Base-by-base conservation (phyloP, 2,888 invertebrate genomes). In the Tridacna crocea region DNA sequence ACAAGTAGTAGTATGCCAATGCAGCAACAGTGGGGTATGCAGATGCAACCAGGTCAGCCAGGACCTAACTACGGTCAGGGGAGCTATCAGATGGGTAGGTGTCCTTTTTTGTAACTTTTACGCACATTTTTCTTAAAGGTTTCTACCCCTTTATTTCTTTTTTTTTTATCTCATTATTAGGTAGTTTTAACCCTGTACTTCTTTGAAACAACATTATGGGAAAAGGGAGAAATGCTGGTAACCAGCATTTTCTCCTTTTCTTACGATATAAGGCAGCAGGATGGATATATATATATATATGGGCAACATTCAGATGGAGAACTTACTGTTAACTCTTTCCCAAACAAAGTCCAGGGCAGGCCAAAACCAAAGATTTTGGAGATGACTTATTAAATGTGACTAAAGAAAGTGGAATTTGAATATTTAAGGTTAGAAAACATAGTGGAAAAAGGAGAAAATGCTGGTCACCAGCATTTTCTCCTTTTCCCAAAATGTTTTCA, bases 11-110 rank as follows among this genome's bases (percentile, higher is more conserved):
- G 87, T 65, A 88, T 89, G 88, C 87, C 89, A 27, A 84, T 90
- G 82, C 89, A 91, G 79, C 91, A 91, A 73, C 87, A 79, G 61
- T 84, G 82, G 82, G 83, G 82, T 17, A 84, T 91, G 73, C 90
- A 89, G 80, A 90, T 92, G 88, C 91, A 91, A 83, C 92, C 92
- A 10, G 91, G 91, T 82, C 91, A 90, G 84, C 90, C 84, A 11
- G 81, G 81, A 65, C 79, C 84, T 22, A 81, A 75, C 65, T 84
- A 84, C 72, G 84, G 84, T 10, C 84, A 84, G 70, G 84, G 84
- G 26, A 76, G 79, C 55, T 84, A 84, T 72, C 84, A 90, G 87
- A 85, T 90, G 89, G 87, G 88, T 88, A 75, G 68, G 88, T 75
- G 79, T 63, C 83, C 81, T 36, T 82, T 76, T 15, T 72, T 63